These are phyloP conservation scores for Scotopteryx bipunctaria DNA, from an alignment of 2,888 invertebrate species.

Conservation along the genomic window DNA sequence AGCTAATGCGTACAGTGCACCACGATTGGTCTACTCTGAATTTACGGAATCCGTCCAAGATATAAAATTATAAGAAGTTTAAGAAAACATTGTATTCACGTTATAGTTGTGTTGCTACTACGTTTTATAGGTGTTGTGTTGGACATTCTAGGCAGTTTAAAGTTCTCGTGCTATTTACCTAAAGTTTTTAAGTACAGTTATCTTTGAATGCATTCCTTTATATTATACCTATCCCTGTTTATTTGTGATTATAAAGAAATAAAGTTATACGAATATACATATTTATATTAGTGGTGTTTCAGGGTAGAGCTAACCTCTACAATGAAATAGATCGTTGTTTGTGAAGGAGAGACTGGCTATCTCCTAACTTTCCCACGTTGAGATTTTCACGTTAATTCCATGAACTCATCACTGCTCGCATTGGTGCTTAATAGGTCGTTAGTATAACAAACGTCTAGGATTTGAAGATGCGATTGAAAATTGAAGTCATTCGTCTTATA, in stretches of 20 bases:
- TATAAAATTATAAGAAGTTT: neutral
- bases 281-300: conserved; percentile 1
- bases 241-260: too few species aligned
- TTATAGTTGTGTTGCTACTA: too few species aligned
- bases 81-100: neutral
- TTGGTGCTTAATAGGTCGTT: conserved; percentile 45
- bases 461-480: conserved; percentile 21
- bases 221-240: too few species aligned
- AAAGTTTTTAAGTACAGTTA: too few species aligned
- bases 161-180: too few species aligned
- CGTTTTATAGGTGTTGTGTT: too few species aligned
- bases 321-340: conserved; percentile 74
- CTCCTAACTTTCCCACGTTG: conserved; percentile 62
- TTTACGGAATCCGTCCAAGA: conserved; percentile 3
- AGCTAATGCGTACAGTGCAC: conserved; percentile 65
- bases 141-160: too few species aligned
- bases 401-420: conserved; percentile 49
- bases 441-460: conserved; percentile 32
- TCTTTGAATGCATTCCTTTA: too few species aligned
- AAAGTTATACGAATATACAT: too few species aligned
- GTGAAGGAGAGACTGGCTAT: conserved; percentile 59
- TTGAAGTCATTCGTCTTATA: conserved; percentile 29
- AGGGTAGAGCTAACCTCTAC: conserved; percentile 16
- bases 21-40: conserved; percentile 33
- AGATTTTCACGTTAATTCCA: conserved; percentile 46